A percentile compares a stretch with the other conserved stretches of the same genome.
These are phyloP conservation scores for Planococcus citri DNA, from an alignment of 1,140 invertebrate species.

Conservation along the genomic window DNA sequence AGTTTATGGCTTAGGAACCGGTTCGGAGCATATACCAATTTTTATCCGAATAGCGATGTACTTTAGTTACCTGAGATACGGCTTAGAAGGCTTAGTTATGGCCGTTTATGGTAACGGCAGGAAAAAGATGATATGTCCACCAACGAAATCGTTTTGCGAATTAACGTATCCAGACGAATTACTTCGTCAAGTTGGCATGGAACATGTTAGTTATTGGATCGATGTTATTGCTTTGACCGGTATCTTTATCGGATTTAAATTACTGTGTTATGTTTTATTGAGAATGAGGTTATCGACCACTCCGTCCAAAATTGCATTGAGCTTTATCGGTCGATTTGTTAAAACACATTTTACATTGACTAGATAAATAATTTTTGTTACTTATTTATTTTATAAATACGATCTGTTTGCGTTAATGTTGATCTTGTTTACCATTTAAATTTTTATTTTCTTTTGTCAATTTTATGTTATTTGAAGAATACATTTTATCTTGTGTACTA, in stretches of 20 bases:
- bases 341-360: constrained; percentile 41
- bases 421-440: no score
- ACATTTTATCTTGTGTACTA: no score
- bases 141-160: constrained; percentile 51
- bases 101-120: constrained; percentile 65
- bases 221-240: constrained; percentile 42
- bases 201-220: constrained; percentile 44
- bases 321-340: constrained; percentile 43
- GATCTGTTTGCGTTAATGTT: no score
- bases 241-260: constrained; percentile 45
- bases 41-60: constrained; percentile 60
- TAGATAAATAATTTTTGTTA: constrained; percentile 1
- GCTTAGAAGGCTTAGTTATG: constrained; percentile 61
- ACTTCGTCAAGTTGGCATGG: constrained; percentile 39
- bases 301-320: constrained; percentile 48
- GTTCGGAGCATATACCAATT: constrained; percentile 47
- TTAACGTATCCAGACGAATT: constrained; percentile 38
- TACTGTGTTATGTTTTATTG: constrained; percentile 48
- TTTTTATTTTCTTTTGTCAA: no score
- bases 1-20: constrained; percentile 58
- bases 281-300: constrained; percentile 50
- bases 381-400: neutral
- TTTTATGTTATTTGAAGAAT: no score
- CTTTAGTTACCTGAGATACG: constrained; percentile 68
- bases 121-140: constrained; percentile 49